Evolutionary conservation across 2,888 invertebrate genomes (phyloP), one percentile per base, ranked within the genome.

Genomic region (Harmothoe impar): DNA sequence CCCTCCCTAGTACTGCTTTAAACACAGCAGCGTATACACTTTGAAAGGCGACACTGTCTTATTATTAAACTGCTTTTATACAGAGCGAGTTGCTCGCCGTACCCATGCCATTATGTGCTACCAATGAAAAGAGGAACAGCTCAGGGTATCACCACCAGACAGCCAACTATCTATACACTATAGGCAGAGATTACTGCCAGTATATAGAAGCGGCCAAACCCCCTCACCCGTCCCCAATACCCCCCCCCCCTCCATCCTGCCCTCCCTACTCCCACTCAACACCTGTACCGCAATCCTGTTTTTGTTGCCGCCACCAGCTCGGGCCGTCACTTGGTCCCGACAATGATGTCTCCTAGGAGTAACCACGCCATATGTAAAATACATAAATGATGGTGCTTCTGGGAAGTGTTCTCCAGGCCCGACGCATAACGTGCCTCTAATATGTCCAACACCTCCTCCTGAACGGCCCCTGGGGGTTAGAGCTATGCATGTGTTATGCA

Each of bases 221-320:
- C 77, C 17, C 77, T 77, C 31, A 10, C 62, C 5, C 62, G n/a
- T 62, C 20, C 62, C 25, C 62, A 5, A 23, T 25, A 3, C 62
- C 25, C 62, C 5, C 5, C 3, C 25, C 62, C 15, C 62, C n/a
- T n/a, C 62, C 62, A 23, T 15, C 62, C 3, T 12, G 5, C 5
- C 62, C 62, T 12, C 25, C 62, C 62, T 17, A 3, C 77, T 31
- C 0, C 31, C 77, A 77, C 31, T 31, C 81, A 72, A 72, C 72
- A 72, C 72, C 72, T 72, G 72, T 72, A 72, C 72, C 1, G 31
- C 72, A 7, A 72, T 15, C 72, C 31, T 72, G 72, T 72, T 72
- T 72, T 72, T 72, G 3, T 29, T 29, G 29, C 72, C 72, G 72
- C 72, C 29, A 29, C 29, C n/a, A 72, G 25, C 72, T 15, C 72